A percentile compares a stretch with the other conserved stretches of the same genome.
phyloP scores from a whole-genome alignment of 2,888 invertebrate species.

The Pseudococcus longispinus region DNA sequence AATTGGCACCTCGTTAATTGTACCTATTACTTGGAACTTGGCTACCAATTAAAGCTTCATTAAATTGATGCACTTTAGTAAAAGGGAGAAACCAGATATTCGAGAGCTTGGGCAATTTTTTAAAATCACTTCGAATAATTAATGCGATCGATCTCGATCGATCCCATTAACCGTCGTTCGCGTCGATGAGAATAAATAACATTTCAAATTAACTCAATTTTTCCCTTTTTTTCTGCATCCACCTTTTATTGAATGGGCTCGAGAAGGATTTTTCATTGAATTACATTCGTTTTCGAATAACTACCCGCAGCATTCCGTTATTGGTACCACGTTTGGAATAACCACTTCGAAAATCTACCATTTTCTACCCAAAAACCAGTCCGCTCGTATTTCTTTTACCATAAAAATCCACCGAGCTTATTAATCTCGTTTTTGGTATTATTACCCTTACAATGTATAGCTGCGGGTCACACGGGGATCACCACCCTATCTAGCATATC shows the following conservation, averaged over 20 bases:
- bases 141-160: not conserved
- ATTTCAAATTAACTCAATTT: not conserved
- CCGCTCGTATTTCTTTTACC: not conserved
- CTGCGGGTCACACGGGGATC: not conserved
- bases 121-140: not conserved
- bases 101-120: not conserved
- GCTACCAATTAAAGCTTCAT: constrained; percentile 19
- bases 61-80: not conserved
- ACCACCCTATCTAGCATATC: not conserved
- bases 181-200: not conserved
- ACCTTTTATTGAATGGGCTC: not conserved
- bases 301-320: constrained; percentile 9
- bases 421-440: constrained; percentile 8
- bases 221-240: not conserved
- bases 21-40: not conserved
- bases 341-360: not conserved
- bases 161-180: not conserved
- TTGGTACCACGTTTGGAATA: not conserved
- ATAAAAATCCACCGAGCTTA: not conserved
- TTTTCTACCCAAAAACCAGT: constrained; percentile 7
- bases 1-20: not conserved
- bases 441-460: not conserved
- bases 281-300: not conserved
- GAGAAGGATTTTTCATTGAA: not conserved
- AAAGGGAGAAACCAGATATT: not conserved